Conservation (phyloP, 2,888 invertebrate species). For the Lasioglossum zephyrum region DNA sequence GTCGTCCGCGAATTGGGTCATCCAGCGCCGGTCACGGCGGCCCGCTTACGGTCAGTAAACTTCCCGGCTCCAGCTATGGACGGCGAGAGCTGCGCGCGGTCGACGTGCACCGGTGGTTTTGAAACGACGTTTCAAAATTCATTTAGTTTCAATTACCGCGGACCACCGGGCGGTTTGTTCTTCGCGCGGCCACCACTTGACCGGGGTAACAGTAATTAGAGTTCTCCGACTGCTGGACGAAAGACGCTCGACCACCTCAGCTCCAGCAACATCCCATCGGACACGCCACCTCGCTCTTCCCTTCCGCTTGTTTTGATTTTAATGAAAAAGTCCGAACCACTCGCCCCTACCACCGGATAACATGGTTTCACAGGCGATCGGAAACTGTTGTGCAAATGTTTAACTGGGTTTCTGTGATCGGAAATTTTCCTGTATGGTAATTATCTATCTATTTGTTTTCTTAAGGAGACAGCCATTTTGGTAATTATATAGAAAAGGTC, state of each 20-base stretch:
- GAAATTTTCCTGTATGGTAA: too few relatives aligned
- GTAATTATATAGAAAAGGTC: too few relatives aligned
- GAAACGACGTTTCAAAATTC: constrained; percentile 62
- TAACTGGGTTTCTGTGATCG: neutral
- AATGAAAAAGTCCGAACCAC: neutral
- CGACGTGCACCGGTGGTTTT: constrained; percentile 48
- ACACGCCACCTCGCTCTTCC: neutral
- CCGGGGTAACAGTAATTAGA: constrained; percentile 56
- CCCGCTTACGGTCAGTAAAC: constrained; percentile 66
- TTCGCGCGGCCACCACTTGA: constrained; percentile 50
- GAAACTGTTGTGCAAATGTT: neutral
- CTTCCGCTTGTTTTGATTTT: neutral
- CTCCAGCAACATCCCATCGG: neutral
- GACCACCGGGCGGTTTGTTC: constrained; percentile 55
- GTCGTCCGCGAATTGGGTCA: constrained; percentile 60
- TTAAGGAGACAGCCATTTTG: too few relatives aligned
- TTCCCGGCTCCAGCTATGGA: constrained; percentile 37
- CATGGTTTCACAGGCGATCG: neutral
- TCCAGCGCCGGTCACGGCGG: constrained; percentile 45
- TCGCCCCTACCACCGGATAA: neutral
- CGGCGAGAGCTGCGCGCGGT: neutral
- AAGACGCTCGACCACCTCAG: constrained; percentile 2
- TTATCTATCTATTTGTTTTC: too few relatives aligned
- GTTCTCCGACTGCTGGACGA: constrained; percentile 10
- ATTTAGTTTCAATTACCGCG: constrained; percentile 64